Evolutionary conservation across 2,113 vertebrate species (phyloP), one percentile per base, ranked within the genome.

Genomic region (Nesoenas mayeri): DNA sequence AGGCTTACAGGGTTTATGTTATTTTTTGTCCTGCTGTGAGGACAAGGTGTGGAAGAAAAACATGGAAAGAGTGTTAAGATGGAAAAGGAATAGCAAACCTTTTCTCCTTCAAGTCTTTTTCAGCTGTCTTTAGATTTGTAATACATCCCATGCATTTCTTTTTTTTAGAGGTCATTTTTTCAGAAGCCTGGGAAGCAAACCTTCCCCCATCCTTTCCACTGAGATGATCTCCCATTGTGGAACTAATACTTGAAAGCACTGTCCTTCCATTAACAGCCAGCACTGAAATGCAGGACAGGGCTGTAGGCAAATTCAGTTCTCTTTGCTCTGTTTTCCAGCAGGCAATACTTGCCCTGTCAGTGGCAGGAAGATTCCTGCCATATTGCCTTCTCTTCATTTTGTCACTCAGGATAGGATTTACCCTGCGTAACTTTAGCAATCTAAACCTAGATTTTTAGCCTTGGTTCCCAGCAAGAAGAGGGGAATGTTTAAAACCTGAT

Each of bases 81-180:
- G 56, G 47, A 58, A 91, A 87, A 64, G 38, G 24, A 65, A 85
- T 38, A 79, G 24, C 32, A 79, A 64, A 21, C 4, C n/a, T 93
- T 83, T 70, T 57, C 32, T 69, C 54, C 15, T 36, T 53, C 20
- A 2, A 38, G 29, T 53, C 16, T 75, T 85, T 79, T 56, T 40
- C 0, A 1, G 8, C 11, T 77, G 12, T 47, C 66, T 62, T n/a
- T 40, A 3, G 38, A 38, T 75, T 85, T 75, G 29, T 8, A 72
- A 7, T 54, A 10, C 8, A 28, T 70, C 11, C 32, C 40, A 12
- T 38, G 36, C 0, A 0, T n/a, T 77, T 53, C 6, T 15, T 8
- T 70, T 58, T 61, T 84, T 44, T 29, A 38, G 20, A 53, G 14
- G 40, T 61, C 1, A 12, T 44, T 74, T 85, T 75, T 72, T 54